Evolutionary conservation across 1,140 invertebrate genomes (phyloP), one percentile per base, ranked within the genome.

Genomic region (Batillaria attramentaria): DNA sequence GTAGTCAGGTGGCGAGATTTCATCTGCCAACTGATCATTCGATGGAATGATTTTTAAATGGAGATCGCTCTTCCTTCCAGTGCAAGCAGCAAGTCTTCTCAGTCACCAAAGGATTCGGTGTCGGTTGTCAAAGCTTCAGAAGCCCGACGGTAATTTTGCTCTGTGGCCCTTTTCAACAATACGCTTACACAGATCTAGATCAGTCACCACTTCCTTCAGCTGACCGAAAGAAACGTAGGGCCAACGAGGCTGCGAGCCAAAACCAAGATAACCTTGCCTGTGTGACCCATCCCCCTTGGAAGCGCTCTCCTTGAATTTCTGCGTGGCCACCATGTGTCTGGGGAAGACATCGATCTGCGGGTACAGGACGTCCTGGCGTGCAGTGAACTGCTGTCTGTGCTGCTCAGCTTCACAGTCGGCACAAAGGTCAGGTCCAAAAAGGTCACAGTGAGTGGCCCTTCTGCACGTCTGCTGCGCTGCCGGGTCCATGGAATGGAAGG

Each of bases 161-260:
- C 68, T 46, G 24, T 70, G 68, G 5, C 68, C 68, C 20, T 46
- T 70, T 20, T 46, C 41, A 24, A 46, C 68, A n/a, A 70, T 46
- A 31, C 68, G 41, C 28, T 43, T 70, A 31, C 68, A 70, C 41
- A 70, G 68, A 10, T 70, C 68, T n/a, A 70, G 41, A 31, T 70
- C 41, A 31, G 68, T 70, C 39, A 70, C 68, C 5, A 70, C 68
- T 24, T 70, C 8, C 3, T 20, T 70, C 39, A 70, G 42, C 41
- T 37, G 20, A 20, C 68, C 39, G 41, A n/a, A 1, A 3, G 68
- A 43, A 39, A 46, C n/a, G 68, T 70, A 70, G 41, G 68, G 68
- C 68, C 68, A 70, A 28, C 41, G 68, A 31, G n/a, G n/a, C n/a
- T n/a, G n/a, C n/a, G n/a, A n/a, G n/a, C n/a, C n/a, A n/a, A n/a